Percentiles rank a stretch among this genome's conserved stretches.
Evolutionary conservation across 2,797 vertebrate genomes (phyloP).

Genomic region (Eptatretus atami): DNA sequence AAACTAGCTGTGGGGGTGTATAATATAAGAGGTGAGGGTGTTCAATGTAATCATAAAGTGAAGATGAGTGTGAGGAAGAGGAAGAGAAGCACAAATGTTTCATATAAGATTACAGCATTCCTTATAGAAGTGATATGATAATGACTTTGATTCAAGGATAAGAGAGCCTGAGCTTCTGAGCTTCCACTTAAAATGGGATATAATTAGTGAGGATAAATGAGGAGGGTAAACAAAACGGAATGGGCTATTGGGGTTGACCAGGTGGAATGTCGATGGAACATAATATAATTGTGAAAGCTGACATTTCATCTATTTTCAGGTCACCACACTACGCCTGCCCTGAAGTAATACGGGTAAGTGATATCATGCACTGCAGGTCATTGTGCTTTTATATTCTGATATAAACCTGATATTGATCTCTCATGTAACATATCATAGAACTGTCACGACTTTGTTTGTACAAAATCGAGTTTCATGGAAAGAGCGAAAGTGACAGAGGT

Average conservation of each 20-base stretch:
- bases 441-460: too few relatives aligned
- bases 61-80: constrained; percentile 7
- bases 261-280: too few relatives aligned
- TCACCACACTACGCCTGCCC: constrained; percentile 94
- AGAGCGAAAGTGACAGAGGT: too few relatives aligned
- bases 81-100: constrained; percentile 12
- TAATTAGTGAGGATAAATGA: constrained; percentile 1
- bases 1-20: constrained; percentile 96
- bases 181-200: not conserved
- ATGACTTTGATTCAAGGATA: too few relatives aligned
- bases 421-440: too few relatives aligned
- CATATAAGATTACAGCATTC: not conserved
- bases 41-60: constrained; percentile 7
- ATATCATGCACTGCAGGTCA: too few relatives aligned
- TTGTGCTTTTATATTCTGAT: too few relatives aligned
- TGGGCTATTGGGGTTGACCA: too few relatives aligned
- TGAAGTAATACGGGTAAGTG: constrained; percentile 76
- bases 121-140: not conserved
- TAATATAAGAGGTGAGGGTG: constrained; percentile 7
- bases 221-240: too few relatives aligned
- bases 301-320: constrained; percentile 18
- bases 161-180: not conserved
- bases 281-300: too few relatives aligned
- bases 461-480: too few relatives aligned
- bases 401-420: too few relatives aligned